Conservation (phyloP, 2,113 vertebrate species). For the Siphamia tubifer region DNA sequence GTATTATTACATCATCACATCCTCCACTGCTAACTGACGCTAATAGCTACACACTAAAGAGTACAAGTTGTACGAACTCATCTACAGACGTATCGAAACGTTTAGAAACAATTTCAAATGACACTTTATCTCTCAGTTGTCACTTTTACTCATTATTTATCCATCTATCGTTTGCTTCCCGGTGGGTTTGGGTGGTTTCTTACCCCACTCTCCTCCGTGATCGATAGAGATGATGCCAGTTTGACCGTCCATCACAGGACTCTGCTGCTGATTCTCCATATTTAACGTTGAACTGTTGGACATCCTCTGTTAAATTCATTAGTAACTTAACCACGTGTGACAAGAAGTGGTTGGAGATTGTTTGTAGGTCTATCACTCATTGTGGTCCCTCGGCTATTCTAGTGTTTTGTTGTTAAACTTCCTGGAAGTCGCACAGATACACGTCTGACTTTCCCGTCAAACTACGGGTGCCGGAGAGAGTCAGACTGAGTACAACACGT, state of each 20-base stretch:
- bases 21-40: slow-evolving; percentile 11
- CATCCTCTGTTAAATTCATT: slow-evolving; percentile 71
- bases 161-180: not conserved
- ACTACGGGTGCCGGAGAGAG: slow-evolving; percentile 69
- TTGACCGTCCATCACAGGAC: slow-evolving; percentile 52
- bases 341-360: not conserved
- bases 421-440: slow-evolving; percentile 49
- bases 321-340: slow-evolving; percentile 33
- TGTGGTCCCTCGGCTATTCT: not conserved
- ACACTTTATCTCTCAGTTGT: no score
- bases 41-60: no score
- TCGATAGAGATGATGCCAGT: slow-evolving; percentile 64
- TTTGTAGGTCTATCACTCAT: not conserved
- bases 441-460: slow-evolving; percentile 57
- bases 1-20: slow-evolving; percentile 30
- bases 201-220: slow-evolving; percentile 81
- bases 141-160: not conserved
- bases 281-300: slow-evolving; percentile 60
- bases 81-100: no score
- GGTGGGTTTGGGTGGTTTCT: slow-evolving; percentile 12
- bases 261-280: slow-evolving; percentile 46
- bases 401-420: not conserved
- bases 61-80: no score
- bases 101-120: no score
- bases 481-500: not conserved